A percentile compares a stretch with the other conserved stretches of the same genome.
phyloP scores from a whole-genome alignment of 2,888 invertebrate genomes.

The Eugnorisma glareosa region DNA sequence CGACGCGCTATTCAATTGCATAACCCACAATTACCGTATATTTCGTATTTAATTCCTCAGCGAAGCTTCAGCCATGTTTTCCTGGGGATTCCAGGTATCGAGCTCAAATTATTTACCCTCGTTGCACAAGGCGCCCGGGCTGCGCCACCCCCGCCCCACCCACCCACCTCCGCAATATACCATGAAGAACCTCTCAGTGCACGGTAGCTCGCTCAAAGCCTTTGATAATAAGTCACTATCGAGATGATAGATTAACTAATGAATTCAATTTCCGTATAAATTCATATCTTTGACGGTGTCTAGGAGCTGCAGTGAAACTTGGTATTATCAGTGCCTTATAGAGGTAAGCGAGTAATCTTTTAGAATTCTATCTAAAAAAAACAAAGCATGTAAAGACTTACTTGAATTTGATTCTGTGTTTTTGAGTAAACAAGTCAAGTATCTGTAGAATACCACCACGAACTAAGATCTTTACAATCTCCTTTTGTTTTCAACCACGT shows the following conservation, averaged over 20 bases:
- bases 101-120: neutral
- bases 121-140: neutral
- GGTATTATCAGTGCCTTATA: no score
- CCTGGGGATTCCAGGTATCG: neutral
- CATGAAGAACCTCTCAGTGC: neutral
- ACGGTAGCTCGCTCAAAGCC: neutral
- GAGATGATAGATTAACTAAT: no score
- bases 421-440: no score
- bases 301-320: neutral
- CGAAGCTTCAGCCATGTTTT: neutral
- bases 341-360: no score
- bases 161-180: neutral
- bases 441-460: no score
- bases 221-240: neutral
- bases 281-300: neutral
- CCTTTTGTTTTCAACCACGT: no score
- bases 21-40: neutral
- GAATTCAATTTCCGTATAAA: neutral
- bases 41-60: neutral
- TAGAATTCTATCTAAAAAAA: neutral
- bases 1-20: neutral
- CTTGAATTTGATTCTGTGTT: no score
- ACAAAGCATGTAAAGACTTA: neutral
- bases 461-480: neutral
- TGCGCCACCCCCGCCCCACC: neutral